phyloP scores from a whole-genome alignment of 2,113 vertebrate species.

The Puntigrus tetrazona region DNA sequence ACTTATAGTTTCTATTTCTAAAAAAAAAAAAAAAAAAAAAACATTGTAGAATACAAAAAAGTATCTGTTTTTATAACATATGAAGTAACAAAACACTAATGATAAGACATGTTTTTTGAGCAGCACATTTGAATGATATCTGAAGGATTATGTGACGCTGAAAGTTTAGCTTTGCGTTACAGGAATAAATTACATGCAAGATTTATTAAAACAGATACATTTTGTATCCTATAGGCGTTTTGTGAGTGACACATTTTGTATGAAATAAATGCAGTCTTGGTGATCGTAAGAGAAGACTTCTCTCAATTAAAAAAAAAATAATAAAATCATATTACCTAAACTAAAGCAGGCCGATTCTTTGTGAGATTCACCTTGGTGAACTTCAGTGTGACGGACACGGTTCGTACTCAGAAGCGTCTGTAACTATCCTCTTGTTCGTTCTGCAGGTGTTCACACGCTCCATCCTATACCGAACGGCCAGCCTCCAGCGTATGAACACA shows the following conservation, averaged over 20 bases:
- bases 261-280: not conserved
- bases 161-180: not conserved
- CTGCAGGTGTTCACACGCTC: slow-evolving; percentile 66
- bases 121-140: no score
- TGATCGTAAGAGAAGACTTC: not conserved
- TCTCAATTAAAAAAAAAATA: not conserved
- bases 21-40: no score
- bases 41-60: no score
- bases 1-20: no score
- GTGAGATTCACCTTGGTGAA: not conserved
- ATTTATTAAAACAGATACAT: not conserved
- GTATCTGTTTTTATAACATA: no score
- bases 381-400: not conserved
- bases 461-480: slow-evolving; percentile 66
- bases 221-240: no score
- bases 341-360: not conserved
- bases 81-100: no score
- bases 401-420: not conserved
- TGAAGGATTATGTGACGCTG: not conserved
- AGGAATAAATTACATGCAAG: not conserved
- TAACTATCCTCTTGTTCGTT: not conserved
- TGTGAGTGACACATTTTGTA: no score
- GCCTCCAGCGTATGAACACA: slow-evolving; percentile 51
- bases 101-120: not conserved
- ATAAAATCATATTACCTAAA: no score